Percentiles rank a stretch among this genome's conserved stretches.
Evolutionary conservation across 2,888 invertebrate species (phyloP).

Genomic region (Metallyticus violacea): DNA sequence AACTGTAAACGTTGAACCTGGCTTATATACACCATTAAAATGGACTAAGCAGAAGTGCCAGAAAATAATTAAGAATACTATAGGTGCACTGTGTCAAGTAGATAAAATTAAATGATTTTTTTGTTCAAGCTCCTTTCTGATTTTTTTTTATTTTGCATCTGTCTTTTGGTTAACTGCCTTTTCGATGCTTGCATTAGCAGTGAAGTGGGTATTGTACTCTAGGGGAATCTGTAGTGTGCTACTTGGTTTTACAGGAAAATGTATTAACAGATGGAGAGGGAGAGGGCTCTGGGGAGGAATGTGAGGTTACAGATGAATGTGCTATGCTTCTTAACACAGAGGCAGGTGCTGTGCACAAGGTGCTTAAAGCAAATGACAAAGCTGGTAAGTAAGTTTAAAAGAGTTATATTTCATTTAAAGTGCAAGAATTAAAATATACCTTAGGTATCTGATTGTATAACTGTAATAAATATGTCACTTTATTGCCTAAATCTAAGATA

Average conservation of each 20-base stretch:
- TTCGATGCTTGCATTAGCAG: not conserved
- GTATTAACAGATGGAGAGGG: slow-evolving; percentile 55
- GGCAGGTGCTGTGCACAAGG: slow-evolving; percentile 39
- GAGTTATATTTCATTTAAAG: not conserved
- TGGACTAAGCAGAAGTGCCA: no score
- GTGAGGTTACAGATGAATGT: slow-evolving; percentile 62
- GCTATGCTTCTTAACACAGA: slow-evolving; percentile 61
- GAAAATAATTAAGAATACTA: no score
- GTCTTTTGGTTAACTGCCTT: not conserved
- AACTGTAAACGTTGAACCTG: no score
- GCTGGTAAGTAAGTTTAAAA: slow-evolving; percentile 20
- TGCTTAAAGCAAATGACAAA: slow-evolving; percentile 28
- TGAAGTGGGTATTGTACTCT: not conserved
- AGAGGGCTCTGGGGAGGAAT: slow-evolving; percentile 41
- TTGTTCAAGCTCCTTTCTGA: not conserved
- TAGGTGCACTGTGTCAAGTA: no score
- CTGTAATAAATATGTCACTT: no score
- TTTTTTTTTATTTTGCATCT: not conserved
- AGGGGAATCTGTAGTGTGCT: not conserved
- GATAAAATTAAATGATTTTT: no score
- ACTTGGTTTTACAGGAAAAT: slow-evolving; percentile 49
- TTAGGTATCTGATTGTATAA: no score
- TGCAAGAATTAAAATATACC: not conserved
- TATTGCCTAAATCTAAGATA: no score
- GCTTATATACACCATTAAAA: no score